Base-by-base conservation (phyloP, 2,113 vertebrate genomes). In the Eurystomus gularis region DNA sequence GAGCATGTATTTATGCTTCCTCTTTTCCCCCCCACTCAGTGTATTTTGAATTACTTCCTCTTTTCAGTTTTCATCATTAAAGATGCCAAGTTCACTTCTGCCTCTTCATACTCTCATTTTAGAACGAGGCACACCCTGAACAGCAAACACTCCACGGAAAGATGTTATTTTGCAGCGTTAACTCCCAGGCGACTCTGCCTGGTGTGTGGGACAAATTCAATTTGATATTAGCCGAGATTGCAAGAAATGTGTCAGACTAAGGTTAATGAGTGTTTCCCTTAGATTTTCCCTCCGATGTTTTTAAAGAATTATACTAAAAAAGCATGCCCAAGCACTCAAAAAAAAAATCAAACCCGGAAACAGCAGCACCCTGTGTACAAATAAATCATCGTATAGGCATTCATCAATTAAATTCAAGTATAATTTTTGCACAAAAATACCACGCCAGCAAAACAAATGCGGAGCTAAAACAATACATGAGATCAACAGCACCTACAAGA, bases 1-100 rank as follows among this genome's bases (percentile, higher is more conserved):
- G 40, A 73, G 35, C 6, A 84, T 24, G 55, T 31, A n/a, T 39
- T 80, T 52, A 57, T 25, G 57, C 65, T 89, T 95, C 93, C 94
- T 33, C 86, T 84, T 86, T 3, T 1, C 3, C 9, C 6, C 5
- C 10, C 21, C 48, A 25, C 28, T 9, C 17, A 23, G 44, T 29
- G 48, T 92, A 75, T 91, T 92, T 86, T 82, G 64, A 93, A 92
- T 91, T 68, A 94, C 64, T 96, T 96, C 91, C 93, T 92, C 73
- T 75, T 97, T 96, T 91, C 73, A 61, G 60, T 89, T 96, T 78
- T 82, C 65, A 71, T 64, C 73, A 55, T 49, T 75, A 26, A 68
- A 92, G 39, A 93, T 35, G 42, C 10, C n/a, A 58, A 86, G 64
- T 89, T 94, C 48, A 40, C 86, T 93, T 93, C 73, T 91, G 77